Base-by-base conservation (phyloP, 2,888 invertebrate genomes). In the Perizoma flavofasciatum region DNA sequence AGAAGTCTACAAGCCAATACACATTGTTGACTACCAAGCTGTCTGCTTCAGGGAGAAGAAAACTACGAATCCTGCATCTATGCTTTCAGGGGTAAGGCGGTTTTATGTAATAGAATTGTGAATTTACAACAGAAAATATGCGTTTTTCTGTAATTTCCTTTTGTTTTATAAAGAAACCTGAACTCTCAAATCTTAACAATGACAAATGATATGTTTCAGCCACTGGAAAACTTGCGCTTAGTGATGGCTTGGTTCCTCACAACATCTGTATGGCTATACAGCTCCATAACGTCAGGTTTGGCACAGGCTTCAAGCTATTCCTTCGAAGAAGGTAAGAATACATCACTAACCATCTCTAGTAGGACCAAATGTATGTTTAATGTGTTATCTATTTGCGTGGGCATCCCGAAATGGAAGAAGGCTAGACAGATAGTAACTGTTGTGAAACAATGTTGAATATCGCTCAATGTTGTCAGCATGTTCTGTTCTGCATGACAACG, bases 1-100 rank as follows among this genome's bases (percentile, higher is more conserved):
- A 63, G 94, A 94, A 6, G 95, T 98, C 40, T 98, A 94, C 82
- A 95, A 94, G 70, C 92, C 94, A 56, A 94, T 97, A 8, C 93
- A 94, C 55, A 94, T 97, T 55, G 95, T 95, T 68, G 98, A 98
- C 83, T 98, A 98, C 79, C 98, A 98, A 86, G 97, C 96, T 0
- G 96, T 97, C 22, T 98, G 98, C 82, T 96, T 97, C 72, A 94
- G 95, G 66, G 93, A 93, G 53, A 94, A 93, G 68, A 93, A 93
- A 63, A 93, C 93, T 5, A 92, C 93, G 10, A 96, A 94, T 73
- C 92, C 93, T 10, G 95, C 93, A n/a, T 89, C 86, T 49, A 87
- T 87, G 66, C 75, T 96, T 64, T 78, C 93, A 58, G 93, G 95
- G 85, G 96, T 96, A 83, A 89, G 58, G 53, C 11, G 6, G 5